These are phyloP conservation scores for Elysia chlorotica DNA, from an alignment of 1,140 invertebrate species.

Conservation along the genomic window DNA sequence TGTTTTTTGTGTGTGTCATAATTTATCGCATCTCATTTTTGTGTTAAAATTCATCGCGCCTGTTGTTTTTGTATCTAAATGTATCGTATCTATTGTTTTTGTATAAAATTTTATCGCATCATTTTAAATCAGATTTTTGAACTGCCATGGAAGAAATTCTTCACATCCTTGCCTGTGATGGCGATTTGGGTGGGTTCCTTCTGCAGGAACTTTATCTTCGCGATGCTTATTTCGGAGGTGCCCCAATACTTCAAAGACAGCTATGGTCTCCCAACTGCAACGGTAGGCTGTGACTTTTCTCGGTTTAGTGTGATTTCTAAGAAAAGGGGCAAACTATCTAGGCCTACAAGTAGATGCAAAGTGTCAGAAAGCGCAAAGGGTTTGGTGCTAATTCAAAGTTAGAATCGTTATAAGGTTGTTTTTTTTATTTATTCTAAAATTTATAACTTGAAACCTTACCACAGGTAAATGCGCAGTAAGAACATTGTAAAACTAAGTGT, in stretches of 20 bases:
- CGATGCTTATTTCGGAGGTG: constrained; percentile 34
- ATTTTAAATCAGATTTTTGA: too few species aligned
- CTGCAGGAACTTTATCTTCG: constrained; percentile 40
- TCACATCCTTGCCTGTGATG: constrained; percentile 33
- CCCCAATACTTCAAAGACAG: constrained; percentile 35
- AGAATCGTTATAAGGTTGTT: neutral
- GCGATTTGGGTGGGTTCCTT: constrained; percentile 37
- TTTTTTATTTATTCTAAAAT: neutral
- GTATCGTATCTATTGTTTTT: too few species aligned
- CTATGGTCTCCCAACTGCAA: constrained; percentile 2
- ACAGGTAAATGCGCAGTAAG: neutral
- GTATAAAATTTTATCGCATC: too few species aligned
- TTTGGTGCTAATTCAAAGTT: neutral
- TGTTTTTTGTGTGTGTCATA: too few species aligned
- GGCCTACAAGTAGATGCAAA: neutral
- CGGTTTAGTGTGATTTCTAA: neutral
- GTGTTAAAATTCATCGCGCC: too few species aligned
- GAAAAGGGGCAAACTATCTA: neutral
- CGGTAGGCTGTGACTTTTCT: neutral
- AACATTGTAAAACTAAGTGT: neutral
- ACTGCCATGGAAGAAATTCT: constrained; percentile 34
- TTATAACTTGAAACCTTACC: neutral
- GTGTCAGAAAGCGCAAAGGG: neutral
- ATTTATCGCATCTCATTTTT: too few species aligned
- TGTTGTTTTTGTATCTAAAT: too few species aligned